Percentiles rank a stretch among this genome's conserved stretches.
phyloP scores from a whole-genome alignment of 2,113 vertebrate genomes.

The Sebastes fasciatus region DNA sequence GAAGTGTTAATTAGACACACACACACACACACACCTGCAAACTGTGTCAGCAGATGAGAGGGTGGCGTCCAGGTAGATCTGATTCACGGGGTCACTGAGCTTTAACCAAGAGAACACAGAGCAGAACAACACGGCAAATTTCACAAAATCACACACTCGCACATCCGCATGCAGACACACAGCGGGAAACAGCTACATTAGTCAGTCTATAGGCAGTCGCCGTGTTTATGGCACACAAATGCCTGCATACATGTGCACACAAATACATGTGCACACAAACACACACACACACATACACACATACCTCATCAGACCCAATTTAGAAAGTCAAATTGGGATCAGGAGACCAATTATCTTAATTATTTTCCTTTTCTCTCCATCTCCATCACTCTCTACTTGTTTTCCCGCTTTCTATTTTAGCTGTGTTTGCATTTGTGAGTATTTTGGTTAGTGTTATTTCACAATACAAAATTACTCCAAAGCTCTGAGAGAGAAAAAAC shows the following conservation, averaged over 20 bases:
- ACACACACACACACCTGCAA: slow-evolving; percentile 8
- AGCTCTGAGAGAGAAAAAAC: slow-evolving; percentile 48
- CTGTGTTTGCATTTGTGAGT: slow-evolving; percentile 75
- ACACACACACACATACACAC: background rate
- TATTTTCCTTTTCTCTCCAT: slow-evolving; percentile 74
- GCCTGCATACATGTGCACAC: slow-evolving; percentile 25
- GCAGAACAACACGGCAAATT: slow-evolving; percentile 42
- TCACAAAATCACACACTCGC: slow-evolving; percentile 45
- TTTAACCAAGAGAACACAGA: slow-evolving; percentile 27
- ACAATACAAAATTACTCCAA: slow-evolving; percentile 71
- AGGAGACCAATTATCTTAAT: slow-evolving; percentile 86
- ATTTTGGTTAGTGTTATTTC: slow-evolving; percentile 69
- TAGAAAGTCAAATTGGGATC: slow-evolving; percentile 81
- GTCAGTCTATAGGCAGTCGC: slow-evolving; percentile 26
- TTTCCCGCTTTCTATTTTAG: slow-evolving; percentile 77
- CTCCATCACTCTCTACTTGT: slow-evolving; percentile 63
- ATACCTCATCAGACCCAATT: slow-evolving; percentile 70
- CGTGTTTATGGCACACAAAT: slow-evolving; percentile 33
- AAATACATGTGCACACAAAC: background rate
- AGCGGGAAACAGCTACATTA: slow-evolving; percentile 40
- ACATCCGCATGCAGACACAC: slow-evolving; percentile 36
- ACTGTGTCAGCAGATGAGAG: slow-evolving; percentile 40
- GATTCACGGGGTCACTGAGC: slow-evolving; percentile 14
- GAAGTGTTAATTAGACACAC: background rate
- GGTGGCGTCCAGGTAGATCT: slow-evolving; percentile 34